Conservation (phyloP, 2,888 invertebrate genomes). For the Phrixothrix hirtus region DNA sequence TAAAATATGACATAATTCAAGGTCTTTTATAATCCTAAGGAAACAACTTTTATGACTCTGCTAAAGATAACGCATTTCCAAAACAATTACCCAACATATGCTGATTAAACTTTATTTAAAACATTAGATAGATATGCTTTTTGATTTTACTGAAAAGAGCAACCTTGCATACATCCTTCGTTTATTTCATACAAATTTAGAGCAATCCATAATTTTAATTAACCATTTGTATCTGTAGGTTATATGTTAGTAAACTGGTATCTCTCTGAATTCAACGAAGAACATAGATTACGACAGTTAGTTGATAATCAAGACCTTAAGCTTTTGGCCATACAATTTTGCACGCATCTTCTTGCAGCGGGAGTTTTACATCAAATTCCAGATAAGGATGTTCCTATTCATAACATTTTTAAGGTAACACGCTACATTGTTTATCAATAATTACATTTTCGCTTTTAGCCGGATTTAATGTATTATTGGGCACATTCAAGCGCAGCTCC, state of each 20-base stretch:
- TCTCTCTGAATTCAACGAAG: slow-evolving; percentile 74
- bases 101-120: background rate
- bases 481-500: slow-evolving; percentile 75
- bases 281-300: slow-evolving; percentile 65
- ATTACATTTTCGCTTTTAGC: slow-evolving; percentile 65
- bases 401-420: slow-evolving; percentile 74
- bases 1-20: background rate
- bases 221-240: slow-evolving; percentile 62
- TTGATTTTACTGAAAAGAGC: slow-evolving; percentile 47
- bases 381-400: slow-evolving; percentile 71
- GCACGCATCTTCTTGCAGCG: slow-evolving; percentile 83
- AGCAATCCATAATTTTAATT: slow-evolving; percentile 7
- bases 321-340: slow-evolving; percentile 79
- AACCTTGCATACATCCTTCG: slow-evolving; percentile 47
- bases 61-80: background rate
- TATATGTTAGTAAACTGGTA: slow-evolving; percentile 93
- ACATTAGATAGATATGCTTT: slow-evolving; percentile 44
- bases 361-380: slow-evolving; percentile 82
- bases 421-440: too few species aligned
- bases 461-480: slow-evolving; percentile 91
- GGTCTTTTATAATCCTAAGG: background rate
- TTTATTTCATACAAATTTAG: slow-evolving; percentile 18
- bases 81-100: background rate
- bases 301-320: slow-evolving; percentile 73
- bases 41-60: background rate